Conservation (phyloP, 2,797 vertebrate species). For the Tympanoctomys barrerae region DNA sequence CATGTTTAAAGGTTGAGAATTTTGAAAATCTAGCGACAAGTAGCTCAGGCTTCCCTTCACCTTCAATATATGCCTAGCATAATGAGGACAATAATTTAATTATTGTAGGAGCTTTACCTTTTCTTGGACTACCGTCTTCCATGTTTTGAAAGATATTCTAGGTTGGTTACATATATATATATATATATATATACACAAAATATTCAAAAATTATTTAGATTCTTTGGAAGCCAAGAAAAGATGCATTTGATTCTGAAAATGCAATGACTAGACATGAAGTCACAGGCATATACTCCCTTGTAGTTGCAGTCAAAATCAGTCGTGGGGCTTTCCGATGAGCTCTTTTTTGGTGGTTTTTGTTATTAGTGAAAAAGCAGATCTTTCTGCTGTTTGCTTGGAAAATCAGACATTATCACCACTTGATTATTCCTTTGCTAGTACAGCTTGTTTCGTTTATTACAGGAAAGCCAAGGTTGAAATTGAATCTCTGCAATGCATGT, state of each 20-base stretch:
- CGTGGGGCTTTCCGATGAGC: constrained; percentile 63
- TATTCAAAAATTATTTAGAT: neutral
- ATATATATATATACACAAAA: neutral
- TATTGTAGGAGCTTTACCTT: neutral
- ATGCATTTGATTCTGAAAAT: constrained; percentile 44
- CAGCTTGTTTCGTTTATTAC: constrained; percentile 84
- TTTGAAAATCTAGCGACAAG: neutral
- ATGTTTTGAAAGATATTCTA: neutral
- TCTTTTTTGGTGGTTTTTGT: constrained; percentile 46
- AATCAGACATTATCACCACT: constrained; percentile 83
- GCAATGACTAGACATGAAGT: neutral
- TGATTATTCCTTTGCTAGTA: constrained; percentile 82
- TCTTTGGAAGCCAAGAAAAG: constrained; percentile 63
- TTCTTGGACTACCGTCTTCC: constrained; percentile 43
- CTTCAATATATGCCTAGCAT: neutral
- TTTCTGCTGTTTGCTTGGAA: constrained; percentile 74
- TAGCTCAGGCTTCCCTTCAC: neutral
- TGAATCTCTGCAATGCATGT: constrained; percentile 76
- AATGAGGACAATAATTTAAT: constrained; percentile 27
- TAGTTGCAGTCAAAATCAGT: constrained; percentile 52
- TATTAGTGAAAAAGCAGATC: constrained; percentile 61
- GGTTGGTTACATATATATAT: neutral
- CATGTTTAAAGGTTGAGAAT: neutral
- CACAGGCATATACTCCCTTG: neutral
- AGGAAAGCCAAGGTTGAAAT: constrained; percentile 83